phyloP scores from a whole-genome alignment of 2,113 vertebrate species.

The Tetraodon nigroviridis region DNA sequence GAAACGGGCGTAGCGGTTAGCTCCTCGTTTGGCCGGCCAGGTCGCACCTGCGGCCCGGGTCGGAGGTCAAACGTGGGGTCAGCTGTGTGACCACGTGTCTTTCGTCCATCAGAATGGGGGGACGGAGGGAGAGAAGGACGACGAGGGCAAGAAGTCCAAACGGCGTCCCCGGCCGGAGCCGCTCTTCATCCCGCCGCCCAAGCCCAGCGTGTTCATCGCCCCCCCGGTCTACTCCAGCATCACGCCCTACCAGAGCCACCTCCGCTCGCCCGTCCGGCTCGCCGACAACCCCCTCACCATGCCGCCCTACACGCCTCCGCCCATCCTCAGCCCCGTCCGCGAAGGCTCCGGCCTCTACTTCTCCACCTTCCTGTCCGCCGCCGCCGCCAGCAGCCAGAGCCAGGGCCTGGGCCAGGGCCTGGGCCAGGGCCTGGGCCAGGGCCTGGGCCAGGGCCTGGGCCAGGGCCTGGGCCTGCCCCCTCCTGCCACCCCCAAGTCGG shows the following conservation, averaged over 20 bases:
- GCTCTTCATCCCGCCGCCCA: conserved; percentile 96
- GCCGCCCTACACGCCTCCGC: conserved; percentile 94
- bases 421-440: conserved; percentile 72
- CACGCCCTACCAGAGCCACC: conserved; percentile 94
- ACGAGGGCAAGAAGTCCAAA: conserved; percentile 88
- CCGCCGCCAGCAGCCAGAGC: conserved; percentile 51
- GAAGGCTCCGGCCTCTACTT: conserved; percentile 97
- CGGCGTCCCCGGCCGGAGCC: conserved; percentile 91
- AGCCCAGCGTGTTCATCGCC: conserved; percentile 86
- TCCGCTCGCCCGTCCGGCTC: conserved; percentile 90
- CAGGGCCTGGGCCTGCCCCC: conserved; percentile 78
- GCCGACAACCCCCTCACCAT: conserved; percentile 86
- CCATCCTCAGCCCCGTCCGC: conserved; percentile 95
- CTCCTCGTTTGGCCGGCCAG: background rate
- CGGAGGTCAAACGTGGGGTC: too few species aligned
- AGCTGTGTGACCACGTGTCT: background rate
- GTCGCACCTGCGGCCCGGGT: too few species aligned
- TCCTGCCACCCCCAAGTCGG: conserved; percentile 89
- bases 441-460: conserved; percentile 72
- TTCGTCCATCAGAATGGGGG: conserved; percentile 62
- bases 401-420: too few species aligned
- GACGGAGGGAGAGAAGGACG: conserved; percentile 70
- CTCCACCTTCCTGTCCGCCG: conserved; percentile 86
- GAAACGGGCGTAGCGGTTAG: background rate
- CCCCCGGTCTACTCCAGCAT: conserved; percentile 90